A percentile compares a stretch with the other conserved stretches of the same genome.
These are phyloP conservation scores for Takifugu rubripes DNA, from an alignment of 2,797 vertebrate species.

Conservation along the genomic window DNA sequence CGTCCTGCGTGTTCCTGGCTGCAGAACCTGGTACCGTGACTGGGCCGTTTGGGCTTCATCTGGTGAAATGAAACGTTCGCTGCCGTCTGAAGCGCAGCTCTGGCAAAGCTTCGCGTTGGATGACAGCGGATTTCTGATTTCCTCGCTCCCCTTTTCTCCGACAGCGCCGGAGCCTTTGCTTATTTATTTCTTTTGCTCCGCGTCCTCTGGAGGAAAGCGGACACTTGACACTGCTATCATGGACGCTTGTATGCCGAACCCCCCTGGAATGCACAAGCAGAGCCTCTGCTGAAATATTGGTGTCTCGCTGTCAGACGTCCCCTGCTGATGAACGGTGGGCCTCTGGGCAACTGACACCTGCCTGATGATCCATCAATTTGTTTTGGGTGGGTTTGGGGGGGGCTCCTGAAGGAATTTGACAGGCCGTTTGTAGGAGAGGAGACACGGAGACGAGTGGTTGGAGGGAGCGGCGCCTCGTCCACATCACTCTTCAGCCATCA, in stretches of 20 bases:
- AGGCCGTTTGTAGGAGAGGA: constrained; percentile 46
- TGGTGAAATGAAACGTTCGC: neutral
- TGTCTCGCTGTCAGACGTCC: constrained; percentile 59
- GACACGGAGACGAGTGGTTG: constrained; percentile 44
- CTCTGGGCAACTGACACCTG: constrained; percentile 44
- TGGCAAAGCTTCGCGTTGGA: constrained; percentile 7
- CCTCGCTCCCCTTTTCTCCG: neutral
- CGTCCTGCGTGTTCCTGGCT: neutral
- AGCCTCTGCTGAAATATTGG: constrained; percentile 48
- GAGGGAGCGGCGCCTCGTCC: constrained; percentile 22
- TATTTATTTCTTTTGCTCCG: no score
- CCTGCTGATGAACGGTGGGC: constrained; percentile 61
- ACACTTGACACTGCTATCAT: constrained; percentile 24
- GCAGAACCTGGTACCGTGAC: neutral
- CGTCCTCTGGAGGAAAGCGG: constrained; percentile 11
- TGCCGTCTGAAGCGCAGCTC: constrained; percentile 1
- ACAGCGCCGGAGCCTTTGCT: neutral
- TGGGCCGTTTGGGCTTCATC: neutral
- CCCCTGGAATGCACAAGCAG: constrained; percentile 45
- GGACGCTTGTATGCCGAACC: constrained; percentile 27
- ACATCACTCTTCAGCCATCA: constrained; percentile 62
- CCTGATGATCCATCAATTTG: constrained; percentile 41
- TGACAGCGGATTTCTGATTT: constrained; percentile 6
- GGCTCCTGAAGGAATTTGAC: constrained; percentile 35
- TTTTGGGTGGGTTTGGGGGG: neutral